phyloP scores from a whole-genome alignment of 37 sponge, comb jelly and placozoan species.

The Trichoplax adhaerens region DNA sequence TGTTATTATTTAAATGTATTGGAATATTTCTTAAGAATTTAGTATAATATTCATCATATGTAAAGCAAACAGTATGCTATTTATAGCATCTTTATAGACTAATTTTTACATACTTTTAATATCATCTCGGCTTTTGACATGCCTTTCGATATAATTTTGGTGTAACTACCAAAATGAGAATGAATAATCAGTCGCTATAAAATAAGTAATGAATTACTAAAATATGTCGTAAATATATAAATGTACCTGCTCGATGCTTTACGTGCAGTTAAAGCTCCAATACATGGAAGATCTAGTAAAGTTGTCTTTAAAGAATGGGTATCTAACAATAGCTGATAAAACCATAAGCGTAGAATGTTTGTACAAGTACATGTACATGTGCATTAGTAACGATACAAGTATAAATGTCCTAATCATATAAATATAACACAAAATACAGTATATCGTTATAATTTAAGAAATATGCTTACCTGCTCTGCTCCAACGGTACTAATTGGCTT shows the following conservation, averaged over 20 bases:
- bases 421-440: neutral
- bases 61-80: no score
- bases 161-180: constrained; percentile 38
- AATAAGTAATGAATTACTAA: constrained; percentile 1
- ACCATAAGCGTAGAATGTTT: neutral
- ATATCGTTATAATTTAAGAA: neutral
- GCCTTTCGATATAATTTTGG: constrained; percentile 76
- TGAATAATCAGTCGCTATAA: neutral
- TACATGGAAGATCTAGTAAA: constrained; percentile 69
- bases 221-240: neutral
- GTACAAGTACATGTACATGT: neutral
- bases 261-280: constrained; percentile 49
- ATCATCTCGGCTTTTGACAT: constrained; percentile 90
- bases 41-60: no score
- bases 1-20: constrained; percentile 1
- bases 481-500: constrained; percentile 88
- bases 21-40: neutral
- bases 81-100: no score
- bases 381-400: neutral
- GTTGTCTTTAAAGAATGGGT: constrained; percentile 80
- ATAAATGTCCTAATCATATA: neutral
- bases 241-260: constrained; percentile 45
- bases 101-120: constrained; percentile 41
- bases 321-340: constrained; percentile 68
- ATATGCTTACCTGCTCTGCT: constrained; percentile 81